Evolutionary conservation across 2,888 invertebrate species (phyloP).

Genomic region (Smittia aterrima): DNA sequence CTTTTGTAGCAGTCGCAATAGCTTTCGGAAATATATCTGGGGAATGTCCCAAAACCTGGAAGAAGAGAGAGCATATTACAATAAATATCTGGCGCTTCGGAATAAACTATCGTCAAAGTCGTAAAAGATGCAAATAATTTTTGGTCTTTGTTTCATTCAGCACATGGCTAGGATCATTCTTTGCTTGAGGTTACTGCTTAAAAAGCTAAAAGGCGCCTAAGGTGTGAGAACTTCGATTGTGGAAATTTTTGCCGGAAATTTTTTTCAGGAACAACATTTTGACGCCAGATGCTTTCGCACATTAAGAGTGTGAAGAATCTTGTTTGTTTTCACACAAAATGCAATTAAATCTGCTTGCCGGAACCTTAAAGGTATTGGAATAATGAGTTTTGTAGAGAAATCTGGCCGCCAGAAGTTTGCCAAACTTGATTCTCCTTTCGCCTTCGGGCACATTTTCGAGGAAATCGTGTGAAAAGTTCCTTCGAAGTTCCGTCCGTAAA

Average conservation of each 20-base stretch:
- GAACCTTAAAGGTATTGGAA: slow-evolving; percentile 13
- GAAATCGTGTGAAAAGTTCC: slow-evolving; percentile 29
- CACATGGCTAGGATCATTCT: not conserved
- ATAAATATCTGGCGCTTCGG: not conserved
- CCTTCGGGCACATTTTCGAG: slow-evolving; percentile 31
- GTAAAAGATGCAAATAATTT: not conserved
- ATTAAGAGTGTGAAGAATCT: not conserved
- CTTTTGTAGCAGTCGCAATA: not conserved
- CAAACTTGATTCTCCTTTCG: not conserved
- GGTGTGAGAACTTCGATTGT: not conserved
- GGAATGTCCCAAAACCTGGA: not conserved
- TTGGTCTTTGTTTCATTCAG: not conserved
- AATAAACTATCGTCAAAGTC: not conserved
- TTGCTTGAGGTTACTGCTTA: not conserved
- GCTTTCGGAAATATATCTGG: not conserved
- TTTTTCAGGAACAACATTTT: slow-evolving; percentile 34
- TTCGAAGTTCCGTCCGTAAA: not conserved
- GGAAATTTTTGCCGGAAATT: not conserved
- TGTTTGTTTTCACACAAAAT: slow-evolving; percentile 40
- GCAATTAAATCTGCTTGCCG: slow-evolving; percentile 34
- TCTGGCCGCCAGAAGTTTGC: slow-evolving; percentile 37
- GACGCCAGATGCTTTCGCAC: slow-evolving; percentile 35
- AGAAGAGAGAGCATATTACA: not conserved
- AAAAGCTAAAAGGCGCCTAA: slow-evolving; percentile 1
- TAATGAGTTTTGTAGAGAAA: not conserved